A percentile compares a stretch with the other conserved stretches of the same genome.
Conservation (phyloP, 1,140 invertebrate genomes). For the Mesaphorura yosii region DNA sequence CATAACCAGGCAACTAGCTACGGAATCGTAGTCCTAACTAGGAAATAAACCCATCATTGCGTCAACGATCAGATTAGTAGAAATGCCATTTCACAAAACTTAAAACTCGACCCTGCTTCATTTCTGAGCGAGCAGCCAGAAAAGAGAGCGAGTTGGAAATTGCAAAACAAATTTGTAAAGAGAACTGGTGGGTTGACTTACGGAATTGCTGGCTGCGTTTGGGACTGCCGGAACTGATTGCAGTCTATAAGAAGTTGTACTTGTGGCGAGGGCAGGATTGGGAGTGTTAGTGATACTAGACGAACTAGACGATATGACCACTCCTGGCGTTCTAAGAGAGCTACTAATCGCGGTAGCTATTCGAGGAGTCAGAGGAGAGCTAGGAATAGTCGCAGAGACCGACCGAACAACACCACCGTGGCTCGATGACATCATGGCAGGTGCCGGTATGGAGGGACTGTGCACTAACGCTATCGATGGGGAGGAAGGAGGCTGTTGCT, state of each 20-base stretch:
- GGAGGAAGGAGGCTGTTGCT: neutral
- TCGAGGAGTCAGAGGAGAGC: neutral
- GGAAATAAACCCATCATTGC: too few relatives aligned
- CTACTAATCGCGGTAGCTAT: neutral
- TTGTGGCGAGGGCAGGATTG: constrained; percentile 13
- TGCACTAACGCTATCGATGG: neutral
- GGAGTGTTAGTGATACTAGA: constrained; percentile 1
- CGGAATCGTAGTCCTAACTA: too few relatives aligned
- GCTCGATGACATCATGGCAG: neutral
- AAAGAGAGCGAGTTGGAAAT: constrained; percentile 13
- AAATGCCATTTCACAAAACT: too few relatives aligned
- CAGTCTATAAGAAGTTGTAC: constrained; percentile 43
- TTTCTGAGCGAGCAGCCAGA: too few relatives aligned
- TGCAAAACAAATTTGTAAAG: too few relatives aligned
- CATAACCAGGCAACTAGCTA: too few relatives aligned
- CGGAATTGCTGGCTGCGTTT: constrained; percentile 26
- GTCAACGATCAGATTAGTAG: too few relatives aligned
- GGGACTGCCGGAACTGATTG: constrained; percentile 42
- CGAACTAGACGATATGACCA: neutral
- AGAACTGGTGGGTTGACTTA: constrained; percentile 21
- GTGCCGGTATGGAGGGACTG: constrained; percentile 8
- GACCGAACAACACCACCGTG: neutral
- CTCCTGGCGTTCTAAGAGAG: neutral
- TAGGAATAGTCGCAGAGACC: neutral
- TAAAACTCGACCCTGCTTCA: too few relatives aligned